phyloP scores from a whole-genome alignment of 1,140 invertebrate species.

The Glossosoma conforme region DNA sequence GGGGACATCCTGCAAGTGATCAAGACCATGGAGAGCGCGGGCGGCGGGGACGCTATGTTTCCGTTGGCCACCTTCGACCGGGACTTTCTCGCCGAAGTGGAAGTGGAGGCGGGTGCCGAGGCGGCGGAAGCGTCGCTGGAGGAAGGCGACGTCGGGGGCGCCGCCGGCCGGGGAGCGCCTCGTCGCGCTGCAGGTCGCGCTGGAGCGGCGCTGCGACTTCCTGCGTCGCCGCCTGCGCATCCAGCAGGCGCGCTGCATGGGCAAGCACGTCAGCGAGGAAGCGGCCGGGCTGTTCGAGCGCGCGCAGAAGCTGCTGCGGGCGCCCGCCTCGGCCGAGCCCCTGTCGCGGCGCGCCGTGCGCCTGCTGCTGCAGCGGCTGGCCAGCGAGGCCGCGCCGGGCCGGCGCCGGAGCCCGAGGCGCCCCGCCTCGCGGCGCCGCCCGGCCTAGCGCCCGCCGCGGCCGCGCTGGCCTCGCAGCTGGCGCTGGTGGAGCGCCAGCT shows the following conservation, averaged over 20 bases:
- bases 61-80: constrained; percentile 55
- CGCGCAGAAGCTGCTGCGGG: constrained; percentile 63
- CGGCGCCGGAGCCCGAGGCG: constrained; percentile 36
- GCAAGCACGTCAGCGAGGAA: constrained; percentile 71
- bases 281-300: constrained; percentile 66
- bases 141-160: constrained; percentile 32
- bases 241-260: constrained; percentile 65
- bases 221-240: constrained; percentile 68
- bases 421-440: constrained; percentile 43
- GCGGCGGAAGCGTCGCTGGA: constrained; percentile 33
- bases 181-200: constrained; percentile 55
- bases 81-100: constrained; percentile 53
- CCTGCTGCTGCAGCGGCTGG: constrained; percentile 37
- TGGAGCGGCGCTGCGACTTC: constrained; percentile 64
- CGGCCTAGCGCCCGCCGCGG: constrained; percentile 61
- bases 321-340: constrained; percentile 37
- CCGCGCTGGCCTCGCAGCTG: constrained; percentile 64
- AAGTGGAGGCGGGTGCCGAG: constrained; percentile 37
- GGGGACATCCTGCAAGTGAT: constrained; percentile 62
- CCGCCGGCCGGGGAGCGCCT: constrained; percentile 38
- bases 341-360: constrained; percentile 24
- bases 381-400: constrained; percentile 47
- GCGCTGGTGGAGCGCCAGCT: constrained; percentile 65
- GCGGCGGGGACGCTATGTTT: constrained; percentile 54
- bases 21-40: constrained; percentile 58